phyloP scores from a whole-genome alignment of 2,888 invertebrate species.

The Ramazzottius varieornatus region DNA sequence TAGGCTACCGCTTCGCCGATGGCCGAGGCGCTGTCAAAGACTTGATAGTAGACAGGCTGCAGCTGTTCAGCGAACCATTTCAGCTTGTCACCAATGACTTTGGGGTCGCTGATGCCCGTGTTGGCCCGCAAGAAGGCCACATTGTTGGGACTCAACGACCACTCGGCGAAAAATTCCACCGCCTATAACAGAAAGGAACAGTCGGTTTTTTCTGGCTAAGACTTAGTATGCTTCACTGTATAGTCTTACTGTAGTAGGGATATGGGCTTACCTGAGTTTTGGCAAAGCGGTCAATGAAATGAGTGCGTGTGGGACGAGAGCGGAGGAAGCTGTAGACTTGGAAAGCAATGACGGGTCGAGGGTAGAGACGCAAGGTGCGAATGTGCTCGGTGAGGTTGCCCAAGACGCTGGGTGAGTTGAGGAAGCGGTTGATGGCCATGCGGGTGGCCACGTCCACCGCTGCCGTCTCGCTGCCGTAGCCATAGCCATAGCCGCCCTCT shows the following conservation, averaged over 20 bases:
- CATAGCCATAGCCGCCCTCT: not conserved
- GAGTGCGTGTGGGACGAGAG: slow-evolving; percentile 61
- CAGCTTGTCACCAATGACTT: slow-evolving; percentile 82
- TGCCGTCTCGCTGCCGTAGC: slow-evolving; percentile 43
- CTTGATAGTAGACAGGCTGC: slow-evolving; percentile 64
- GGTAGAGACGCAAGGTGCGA: slow-evolving; percentile 74
- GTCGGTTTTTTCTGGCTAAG: slow-evolving; percentile 4
- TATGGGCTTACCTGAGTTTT: slow-evolving; percentile 44
- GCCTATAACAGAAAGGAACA: slow-evolving; percentile 32
- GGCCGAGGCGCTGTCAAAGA: slow-evolving; percentile 59
- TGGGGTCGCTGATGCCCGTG: slow-evolving; percentile 65
- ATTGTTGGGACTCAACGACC: slow-evolving; percentile 87
- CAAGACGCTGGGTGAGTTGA: slow-evolving; percentile 83
- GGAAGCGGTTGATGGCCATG: slow-evolving; percentile 92
- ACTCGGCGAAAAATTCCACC: slow-evolving; percentile 92
- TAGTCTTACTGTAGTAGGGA: not conserved
- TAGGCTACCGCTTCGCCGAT: slow-evolving; percentile 13
- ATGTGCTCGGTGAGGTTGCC: slow-evolving; percentile 97
- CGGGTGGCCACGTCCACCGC: slow-evolving; percentile 91
- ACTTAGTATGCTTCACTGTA: not conserved
- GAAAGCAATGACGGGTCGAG: slow-evolving; percentile 91
- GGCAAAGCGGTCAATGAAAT: slow-evolving; percentile 69
- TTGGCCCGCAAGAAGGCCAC: slow-evolving; percentile 90
- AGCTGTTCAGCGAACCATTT: slow-evolving; percentile 80
- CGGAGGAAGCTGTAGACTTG: slow-evolving; percentile 86